Conservation (phyloP, 1,140 invertebrate species). For the Drosophila kikkawai region DNA sequence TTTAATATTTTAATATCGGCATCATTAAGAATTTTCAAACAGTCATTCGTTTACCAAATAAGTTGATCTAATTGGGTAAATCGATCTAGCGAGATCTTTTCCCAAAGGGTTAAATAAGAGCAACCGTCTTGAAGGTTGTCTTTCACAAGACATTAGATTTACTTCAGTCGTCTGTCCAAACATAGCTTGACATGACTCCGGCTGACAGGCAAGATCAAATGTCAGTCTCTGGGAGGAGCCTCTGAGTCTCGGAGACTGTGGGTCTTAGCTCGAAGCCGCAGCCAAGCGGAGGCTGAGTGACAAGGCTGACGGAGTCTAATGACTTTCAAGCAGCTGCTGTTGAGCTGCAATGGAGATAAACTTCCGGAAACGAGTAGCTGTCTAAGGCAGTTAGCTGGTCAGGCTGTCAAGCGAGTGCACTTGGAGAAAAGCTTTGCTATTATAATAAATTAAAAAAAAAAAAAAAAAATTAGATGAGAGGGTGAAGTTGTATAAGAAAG, state of each 20-base stretch:
- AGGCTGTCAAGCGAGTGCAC: conserved; percentile 39
- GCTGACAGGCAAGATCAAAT: conserved; percentile 52
- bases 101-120: conserved; percentile 24
- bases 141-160: conserved; percentile 29
- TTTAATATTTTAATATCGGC: neutral
- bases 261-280: conserved; percentile 30
- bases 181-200: conserved; percentile 50
- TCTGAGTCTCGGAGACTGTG: conserved; percentile 2
- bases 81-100: conserved; percentile 7
- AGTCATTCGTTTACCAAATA: conserved; percentile 1
- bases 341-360: conserved; percentile 45
- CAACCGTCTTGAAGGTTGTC: conserved; percentile 16
- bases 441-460: neutral
- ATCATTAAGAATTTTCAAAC: neutral
- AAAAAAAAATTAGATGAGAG: neutral
- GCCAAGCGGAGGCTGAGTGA: conserved; percentile 44
- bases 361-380: conserved; percentile 77
- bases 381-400: conserved; percentile 37
- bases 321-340: conserved; percentile 61
- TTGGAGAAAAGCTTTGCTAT: neutral
- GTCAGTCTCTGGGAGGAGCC: conserved; percentile 24
- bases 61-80: conserved; percentile 15
- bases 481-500: neutral
- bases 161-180: conserved; percentile 43
- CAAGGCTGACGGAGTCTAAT: conserved; percentile 58